Conservation (phyloP, 2,797 vertebrate species). For the Hirundo rustica region DNA sequence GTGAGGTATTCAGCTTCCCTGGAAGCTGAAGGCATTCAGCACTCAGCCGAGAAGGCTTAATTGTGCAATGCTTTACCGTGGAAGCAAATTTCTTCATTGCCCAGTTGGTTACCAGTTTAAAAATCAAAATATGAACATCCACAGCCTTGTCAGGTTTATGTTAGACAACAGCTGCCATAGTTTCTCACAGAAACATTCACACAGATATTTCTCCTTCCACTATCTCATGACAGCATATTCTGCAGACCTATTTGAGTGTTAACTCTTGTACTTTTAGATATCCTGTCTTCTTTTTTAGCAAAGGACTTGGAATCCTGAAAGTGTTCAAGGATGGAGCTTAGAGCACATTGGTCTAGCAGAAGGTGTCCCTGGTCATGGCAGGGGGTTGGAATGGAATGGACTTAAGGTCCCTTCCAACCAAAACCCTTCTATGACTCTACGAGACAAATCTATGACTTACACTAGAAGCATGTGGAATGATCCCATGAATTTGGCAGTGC, state of each 20-base stretch:
- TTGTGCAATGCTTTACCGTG: not conserved
- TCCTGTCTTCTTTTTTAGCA: no score
- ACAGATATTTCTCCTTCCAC: not conserved
- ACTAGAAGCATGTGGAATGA: not conserved
- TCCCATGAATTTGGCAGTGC: not conserved
- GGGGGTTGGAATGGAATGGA: not conserved
- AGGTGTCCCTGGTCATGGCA: not conserved
- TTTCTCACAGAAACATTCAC: not conserved
- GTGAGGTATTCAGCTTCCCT: not conserved
- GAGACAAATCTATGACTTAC: fast-evolving
- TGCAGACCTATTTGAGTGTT: not conserved
- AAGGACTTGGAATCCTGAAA: not conserved
- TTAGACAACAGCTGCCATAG: not conserved
- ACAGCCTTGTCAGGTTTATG: not conserved
- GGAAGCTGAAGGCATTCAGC: not conserved
- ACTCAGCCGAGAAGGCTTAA: not conserved
- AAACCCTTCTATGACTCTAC: not conserved
- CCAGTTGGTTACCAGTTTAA: not conserved
- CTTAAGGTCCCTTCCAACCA: not conserved
- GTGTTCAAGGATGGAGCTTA: no score
- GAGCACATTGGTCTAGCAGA: not conserved
- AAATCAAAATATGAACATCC: not conserved
- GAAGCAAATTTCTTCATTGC: not conserved
- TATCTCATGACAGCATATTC: not conserved
- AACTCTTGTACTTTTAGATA: not conserved